Evolutionary conservation across 2,888 invertebrate species (phyloP).

Genomic region (Horisme vitalbata): DNA sequence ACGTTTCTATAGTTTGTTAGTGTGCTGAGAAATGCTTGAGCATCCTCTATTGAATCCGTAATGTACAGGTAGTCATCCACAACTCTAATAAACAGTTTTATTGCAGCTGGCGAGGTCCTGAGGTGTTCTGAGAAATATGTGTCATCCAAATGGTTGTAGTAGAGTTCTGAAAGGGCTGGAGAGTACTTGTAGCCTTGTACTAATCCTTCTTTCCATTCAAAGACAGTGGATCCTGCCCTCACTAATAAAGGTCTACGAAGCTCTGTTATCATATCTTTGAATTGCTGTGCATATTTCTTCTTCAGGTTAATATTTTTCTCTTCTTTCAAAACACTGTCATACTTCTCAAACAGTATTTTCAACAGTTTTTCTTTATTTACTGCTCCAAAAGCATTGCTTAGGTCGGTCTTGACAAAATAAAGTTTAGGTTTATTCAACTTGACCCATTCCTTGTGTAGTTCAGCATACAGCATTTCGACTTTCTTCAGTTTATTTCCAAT

Average conservation of each 20-base stretch:
- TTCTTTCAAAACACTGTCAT: conserved; percentile 48
- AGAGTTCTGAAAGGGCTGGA: conserved; percentile 75
- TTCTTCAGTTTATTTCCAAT: conserved; percentile 45
- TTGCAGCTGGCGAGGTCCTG: conserved; percentile 35
- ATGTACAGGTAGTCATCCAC: conserved; percentile 79
- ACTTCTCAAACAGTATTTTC: conserved; percentile 57
- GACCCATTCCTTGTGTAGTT: conserved; percentile 58
- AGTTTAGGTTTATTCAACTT: conserved; percentile 58
- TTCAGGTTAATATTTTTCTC: conserved; percentile 52
- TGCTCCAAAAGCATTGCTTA: conserved; percentile 77
- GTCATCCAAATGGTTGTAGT: conserved; percentile 67
- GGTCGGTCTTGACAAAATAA: conserved; percentile 74
- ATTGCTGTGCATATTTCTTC: conserved; percentile 57
- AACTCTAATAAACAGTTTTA: conserved; percentile 65
- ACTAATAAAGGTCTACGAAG: conserved; percentile 64
- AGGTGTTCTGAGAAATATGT: conserved; percentile 55
- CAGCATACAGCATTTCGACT: conserved; percentile 55
- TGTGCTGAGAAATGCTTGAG: conserved; percentile 58
- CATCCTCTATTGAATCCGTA: conserved; percentile 65
- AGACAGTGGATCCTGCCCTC: conserved; percentile 72
- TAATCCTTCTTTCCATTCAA: conserved; percentile 71
- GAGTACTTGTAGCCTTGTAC: conserved; percentile 78
- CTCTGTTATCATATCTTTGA: conserved; percentile 62
- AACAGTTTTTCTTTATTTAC: conserved; percentile 61
- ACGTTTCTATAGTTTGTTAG: conserved; percentile 68